Conservation (phyloP, 2,113 vertebrate species). For the Pedionomus torquatus region DNA sequence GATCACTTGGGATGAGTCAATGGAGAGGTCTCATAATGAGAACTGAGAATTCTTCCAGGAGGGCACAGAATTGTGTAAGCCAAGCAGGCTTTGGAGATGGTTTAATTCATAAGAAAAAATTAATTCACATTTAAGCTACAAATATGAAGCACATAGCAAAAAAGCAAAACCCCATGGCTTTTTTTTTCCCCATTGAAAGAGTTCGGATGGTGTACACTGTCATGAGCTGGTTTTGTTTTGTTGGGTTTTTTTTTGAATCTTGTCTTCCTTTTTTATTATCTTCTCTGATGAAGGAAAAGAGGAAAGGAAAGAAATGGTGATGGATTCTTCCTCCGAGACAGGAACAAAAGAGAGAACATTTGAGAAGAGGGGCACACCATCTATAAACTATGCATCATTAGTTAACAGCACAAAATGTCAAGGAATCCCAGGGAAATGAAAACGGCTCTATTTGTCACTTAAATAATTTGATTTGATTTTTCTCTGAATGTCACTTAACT, state of each 20-base stretch:
- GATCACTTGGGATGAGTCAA: not conserved
- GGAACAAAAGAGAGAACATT: not conserved
- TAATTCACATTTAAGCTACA: not conserved
- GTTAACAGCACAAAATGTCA: constrained; percentile 8
- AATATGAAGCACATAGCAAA: not conserved
- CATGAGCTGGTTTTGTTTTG: not conserved
- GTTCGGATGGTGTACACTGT: not conserved
- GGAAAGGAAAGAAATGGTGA: not conserved
- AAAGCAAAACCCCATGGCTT: not conserved
- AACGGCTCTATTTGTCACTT: constrained; percentile 34
- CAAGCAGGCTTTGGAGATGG: not conserved
- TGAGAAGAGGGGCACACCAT: not conserved
- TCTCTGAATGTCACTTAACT: constrained; percentile 45
- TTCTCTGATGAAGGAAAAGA: constrained; percentile 1
- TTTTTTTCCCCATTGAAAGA: not conserved
- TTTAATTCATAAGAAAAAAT: not conserved
- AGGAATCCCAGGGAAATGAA: constrained; percentile 1
- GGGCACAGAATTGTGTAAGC: not conserved
- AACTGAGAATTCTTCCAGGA: not conserved
- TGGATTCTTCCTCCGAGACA: not conserved
- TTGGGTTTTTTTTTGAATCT: not conserved
- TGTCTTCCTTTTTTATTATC: not conserved
- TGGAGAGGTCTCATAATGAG: not conserved
- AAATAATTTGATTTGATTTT: constrained; percentile 45
- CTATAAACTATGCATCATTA: not conserved